Percentiles rank a stretch among this genome's conserved stretches.
These are phyloP conservation scores for Mus spretus DNA, from an alignment of 2,797 vertebrate species.

Conservation along the genomic window DNA sequence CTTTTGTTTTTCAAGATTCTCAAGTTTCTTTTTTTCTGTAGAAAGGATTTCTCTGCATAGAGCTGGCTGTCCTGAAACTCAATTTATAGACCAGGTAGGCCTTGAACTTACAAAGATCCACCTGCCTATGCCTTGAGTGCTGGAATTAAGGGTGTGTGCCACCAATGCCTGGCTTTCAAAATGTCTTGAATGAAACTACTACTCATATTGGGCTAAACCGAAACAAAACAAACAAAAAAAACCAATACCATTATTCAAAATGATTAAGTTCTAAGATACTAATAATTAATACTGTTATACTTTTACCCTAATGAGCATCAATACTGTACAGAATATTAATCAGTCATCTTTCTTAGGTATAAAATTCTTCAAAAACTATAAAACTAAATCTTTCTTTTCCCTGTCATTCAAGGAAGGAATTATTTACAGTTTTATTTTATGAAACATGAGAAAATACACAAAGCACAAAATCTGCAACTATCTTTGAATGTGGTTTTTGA, in stretches of 20 bases:
- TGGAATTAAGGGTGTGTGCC: background rate
- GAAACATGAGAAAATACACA: slow-evolving; percentile 45
- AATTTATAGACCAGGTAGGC: background rate
- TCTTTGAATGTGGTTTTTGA: background rate
- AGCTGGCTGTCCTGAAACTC: background rate
- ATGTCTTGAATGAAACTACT: background rate
- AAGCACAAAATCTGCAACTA: slow-evolving; percentile 8
- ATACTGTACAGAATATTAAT: background rate
- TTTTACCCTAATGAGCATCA: slow-evolving; percentile 21
- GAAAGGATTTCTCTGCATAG: background rate
- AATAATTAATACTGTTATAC: slow-evolving; percentile 56
- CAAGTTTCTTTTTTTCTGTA: background rate
- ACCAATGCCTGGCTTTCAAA: background rate
- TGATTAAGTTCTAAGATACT: slow-evolving; percentile 12
- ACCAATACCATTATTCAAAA: background rate
- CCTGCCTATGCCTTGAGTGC: background rate
- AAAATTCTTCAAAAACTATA: slow-evolving; percentile 50
- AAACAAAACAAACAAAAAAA: background rate
- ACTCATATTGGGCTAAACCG: background rate
- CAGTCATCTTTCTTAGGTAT: background rate
- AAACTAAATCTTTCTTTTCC: background rate
- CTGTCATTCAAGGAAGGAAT: slow-evolving; percentile 32
- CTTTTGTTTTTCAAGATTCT: slow-evolving; percentile 15
- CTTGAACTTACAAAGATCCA: background rate
- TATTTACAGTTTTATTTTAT: slow-evolving; percentile 43